phyloP scores from a whole-genome alignment of 2,888 invertebrate genomes.

The Agrochola litura region DNA sequence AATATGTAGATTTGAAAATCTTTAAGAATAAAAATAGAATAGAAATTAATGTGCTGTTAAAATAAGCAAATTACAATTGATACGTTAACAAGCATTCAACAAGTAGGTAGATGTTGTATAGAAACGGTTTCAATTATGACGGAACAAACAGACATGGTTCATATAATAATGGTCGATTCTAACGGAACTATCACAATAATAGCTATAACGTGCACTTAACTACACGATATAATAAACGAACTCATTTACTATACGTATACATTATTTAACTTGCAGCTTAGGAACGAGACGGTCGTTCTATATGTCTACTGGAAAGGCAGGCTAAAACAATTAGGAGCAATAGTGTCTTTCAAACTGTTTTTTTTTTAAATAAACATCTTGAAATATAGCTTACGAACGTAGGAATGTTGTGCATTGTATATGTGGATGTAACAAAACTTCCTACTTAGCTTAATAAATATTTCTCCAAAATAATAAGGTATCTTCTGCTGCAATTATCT shows the following conservation, averaged over 20 bases:
- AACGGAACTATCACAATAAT: constrained; percentile 19
- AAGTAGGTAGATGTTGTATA: constrained; percentile 6
- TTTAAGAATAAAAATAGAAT: background rate
- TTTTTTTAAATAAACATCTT: background rate
- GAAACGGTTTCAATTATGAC: background rate
- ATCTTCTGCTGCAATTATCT: background rate
- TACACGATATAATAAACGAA: constrained; percentile 7
- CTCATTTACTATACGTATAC: constrained; percentile 14
- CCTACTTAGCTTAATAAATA: constrained; percentile 11
- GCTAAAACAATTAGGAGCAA: background rate
- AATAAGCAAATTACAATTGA: constrained; percentile 3
- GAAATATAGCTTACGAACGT: background rate
- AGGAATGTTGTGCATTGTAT: background rate
- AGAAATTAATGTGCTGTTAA: constrained; percentile 1
- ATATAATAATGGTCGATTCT: constrained; percentile 4
- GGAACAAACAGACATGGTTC: constrained; percentile 4
- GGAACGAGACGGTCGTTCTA: background rate
- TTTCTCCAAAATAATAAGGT: constrained; percentile 5
- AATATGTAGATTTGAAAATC: background rate
- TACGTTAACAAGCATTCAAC: background rate
- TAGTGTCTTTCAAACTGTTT: background rate
- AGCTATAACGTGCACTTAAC: constrained; percentile 26
- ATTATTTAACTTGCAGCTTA: background rate
- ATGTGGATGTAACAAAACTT: background rate
- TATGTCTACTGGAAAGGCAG: background rate